phyloP scores from a whole-genome alignment of 2,113 vertebrate genomes.

The Collichthys lucidus region DNA sequence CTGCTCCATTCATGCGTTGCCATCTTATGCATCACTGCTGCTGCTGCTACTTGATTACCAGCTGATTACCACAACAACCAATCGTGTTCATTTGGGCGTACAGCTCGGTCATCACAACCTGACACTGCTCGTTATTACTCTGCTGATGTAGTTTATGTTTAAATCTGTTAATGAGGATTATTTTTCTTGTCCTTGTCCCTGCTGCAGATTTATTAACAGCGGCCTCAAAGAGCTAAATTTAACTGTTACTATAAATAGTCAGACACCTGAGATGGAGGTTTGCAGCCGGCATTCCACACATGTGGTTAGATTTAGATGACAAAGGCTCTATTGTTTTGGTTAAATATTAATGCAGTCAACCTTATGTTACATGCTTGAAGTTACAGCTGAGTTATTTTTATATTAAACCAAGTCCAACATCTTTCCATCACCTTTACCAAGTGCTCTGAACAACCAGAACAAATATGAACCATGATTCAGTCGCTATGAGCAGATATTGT shows the following conservation, averaged over 20 bases:
- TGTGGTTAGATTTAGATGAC: neutral
- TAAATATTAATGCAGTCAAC: neutral
- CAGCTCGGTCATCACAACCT: neutral
- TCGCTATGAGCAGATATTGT: too few species aligned
- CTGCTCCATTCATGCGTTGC: neutral
- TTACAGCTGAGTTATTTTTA: too few species aligned
- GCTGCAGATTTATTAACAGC: neutral
- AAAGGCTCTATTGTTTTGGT: neutral
- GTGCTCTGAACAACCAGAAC: too few species aligned
- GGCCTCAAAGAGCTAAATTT: neutral
- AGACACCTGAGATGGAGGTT: neutral
- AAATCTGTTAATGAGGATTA: neutral
- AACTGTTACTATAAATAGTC: neutral
- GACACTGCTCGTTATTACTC: neutral
- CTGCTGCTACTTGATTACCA: neutral
- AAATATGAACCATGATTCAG: too few species aligned
- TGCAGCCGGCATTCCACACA: neutral
- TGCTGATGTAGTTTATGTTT: neutral
- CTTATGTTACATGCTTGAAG: neutral
- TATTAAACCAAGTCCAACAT: too few species aligned
- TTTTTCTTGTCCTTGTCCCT: too few species aligned
- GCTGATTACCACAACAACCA: neutral
- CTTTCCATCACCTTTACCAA: too few species aligned
- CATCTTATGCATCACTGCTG: neutral
- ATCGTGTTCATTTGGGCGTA: neutral